Evolutionary conservation across 2,113 vertebrate genomes (phyloP), one percentile per base, ranked within the genome.

Genomic region (Onychostruthus taczanowskii): DNA sequence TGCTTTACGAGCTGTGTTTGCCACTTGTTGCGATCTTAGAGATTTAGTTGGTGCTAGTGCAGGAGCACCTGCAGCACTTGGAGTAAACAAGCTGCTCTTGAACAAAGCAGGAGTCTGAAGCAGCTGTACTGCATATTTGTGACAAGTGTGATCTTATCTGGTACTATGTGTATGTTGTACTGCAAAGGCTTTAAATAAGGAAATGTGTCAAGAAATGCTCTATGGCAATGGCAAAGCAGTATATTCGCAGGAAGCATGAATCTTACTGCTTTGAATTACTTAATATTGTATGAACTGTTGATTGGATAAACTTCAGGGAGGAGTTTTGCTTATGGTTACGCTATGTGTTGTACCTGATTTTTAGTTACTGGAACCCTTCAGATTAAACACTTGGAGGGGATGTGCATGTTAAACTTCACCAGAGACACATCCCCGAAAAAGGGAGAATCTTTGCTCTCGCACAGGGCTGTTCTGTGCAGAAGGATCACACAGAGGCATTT

Each of bases 1-100:
- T 53, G 39, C 64, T 56, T 62, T 41, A n/a, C 23, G 15, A 53
- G 39, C 33, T 23, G 8, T 17, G 55, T 78, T 87, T 64, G 81
- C 58, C 10, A 6, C 62, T 61, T 53, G 0, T 3, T 74, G 33
- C 7, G 3, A 1, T 46, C 37, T 53, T 7, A 23, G 0, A 16
- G 72, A 12, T 50, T 20, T n/a, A 17, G 50, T 21, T 49, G 67
- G 55, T 49, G 59, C 50, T 50, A 21, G 17, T 26, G 59, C 14
- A 15, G 73, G 59, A 77, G 76, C 46, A 21, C 23, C 50, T 68
- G 44, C 61, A 63, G 80, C 59, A 17, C 30, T 23, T 27, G 23
- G 62, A 50, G 62, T 69, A 52, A 23, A 58, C 31, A 11, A 28
- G 37, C 85, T 47, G 3, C 3, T 2, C 64, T 35, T 39, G 46